A percentile compares a stretch with the other conserved stretches of the same genome.
These are phyloP conservation scores for Drosophila tripunctata DNA, from an alignment of 2,888 invertebrate species.

Conservation along the genomic window DNA sequence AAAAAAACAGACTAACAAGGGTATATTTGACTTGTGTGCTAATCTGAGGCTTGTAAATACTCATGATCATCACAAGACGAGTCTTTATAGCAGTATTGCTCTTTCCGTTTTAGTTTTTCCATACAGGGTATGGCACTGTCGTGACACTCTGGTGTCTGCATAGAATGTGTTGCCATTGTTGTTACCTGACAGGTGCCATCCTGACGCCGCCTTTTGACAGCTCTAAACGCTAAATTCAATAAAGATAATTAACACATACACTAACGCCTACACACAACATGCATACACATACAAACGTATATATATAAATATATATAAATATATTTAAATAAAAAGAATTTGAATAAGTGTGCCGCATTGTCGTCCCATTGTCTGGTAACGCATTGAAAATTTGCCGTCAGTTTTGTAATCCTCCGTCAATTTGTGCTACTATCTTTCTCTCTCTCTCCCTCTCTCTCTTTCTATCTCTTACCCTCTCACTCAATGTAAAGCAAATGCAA, in stretches of 20 bases:
- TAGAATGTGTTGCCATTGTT: slow-evolving; percentile 17
- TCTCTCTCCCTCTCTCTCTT: not conserved
- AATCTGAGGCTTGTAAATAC: not conserved
- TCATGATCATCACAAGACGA: too few relatives aligned
- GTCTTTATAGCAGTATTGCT: too few relatives aligned
- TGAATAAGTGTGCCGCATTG: slow-evolving; percentile 37
- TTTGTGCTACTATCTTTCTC: not conserved
- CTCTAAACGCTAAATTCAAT: slow-evolving; percentile 52
- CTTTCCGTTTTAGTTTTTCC: too few relatives aligned
- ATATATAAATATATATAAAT: too few relatives aligned
- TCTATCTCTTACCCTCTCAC: not conserved
- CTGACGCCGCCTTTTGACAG: slow-evolving; percentile 59
- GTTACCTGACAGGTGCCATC: slow-evolving; percentile 46
- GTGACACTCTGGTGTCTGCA: not conserved
- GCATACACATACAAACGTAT: too few relatives aligned
- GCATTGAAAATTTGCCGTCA: slow-evolving; percentile 12
- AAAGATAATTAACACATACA: slow-evolving; percentile 56
- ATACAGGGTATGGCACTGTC: slow-evolving; percentile 2
- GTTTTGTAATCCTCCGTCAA: not conserved
- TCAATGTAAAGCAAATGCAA: slow-evolving; percentile 57
- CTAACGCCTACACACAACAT: not conserved
- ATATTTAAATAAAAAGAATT: slow-evolving; percentile 38
- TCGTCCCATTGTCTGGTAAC: slow-evolving; percentile 63
- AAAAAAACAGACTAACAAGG: not conserved
- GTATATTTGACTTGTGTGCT: not conserved